Evolutionary conservation across 2,888 invertebrate genomes (phyloP).

Genomic region (Tiphia femorata): DNA sequence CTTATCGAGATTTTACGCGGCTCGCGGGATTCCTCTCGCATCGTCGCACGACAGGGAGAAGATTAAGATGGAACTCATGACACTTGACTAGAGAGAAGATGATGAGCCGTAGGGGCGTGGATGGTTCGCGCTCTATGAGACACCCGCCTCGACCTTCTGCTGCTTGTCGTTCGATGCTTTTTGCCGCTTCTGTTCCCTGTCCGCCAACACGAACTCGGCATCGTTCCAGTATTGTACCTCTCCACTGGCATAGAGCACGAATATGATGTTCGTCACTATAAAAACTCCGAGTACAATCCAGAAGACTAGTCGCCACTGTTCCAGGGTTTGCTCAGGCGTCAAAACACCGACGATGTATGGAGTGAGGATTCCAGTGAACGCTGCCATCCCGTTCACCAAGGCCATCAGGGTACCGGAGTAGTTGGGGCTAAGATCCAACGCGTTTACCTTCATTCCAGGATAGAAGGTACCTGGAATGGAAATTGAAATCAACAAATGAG

Average conservation of each 20-base stretch:
- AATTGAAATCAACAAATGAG: not conserved
- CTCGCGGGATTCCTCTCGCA: no score
- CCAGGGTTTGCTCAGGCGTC: slow-evolving; percentile 65
- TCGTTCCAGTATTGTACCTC: slow-evolving; percentile 85
- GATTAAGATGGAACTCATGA: no score
- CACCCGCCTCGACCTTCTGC: no score
- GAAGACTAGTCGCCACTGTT: slow-evolving; percentile 84
- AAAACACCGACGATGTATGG: slow-evolving; percentile 78
- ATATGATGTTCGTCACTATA: slow-evolving; percentile 77
- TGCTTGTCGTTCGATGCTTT: slow-evolving; percentile 3
- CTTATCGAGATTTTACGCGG: no score
- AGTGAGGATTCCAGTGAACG: slow-evolving; percentile 79
- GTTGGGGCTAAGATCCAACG: slow-evolving; percentile 69
- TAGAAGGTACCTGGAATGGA: slow-evolving; percentile 65
- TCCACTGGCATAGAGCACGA: slow-evolving; percentile 79
- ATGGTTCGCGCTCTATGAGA: no score
- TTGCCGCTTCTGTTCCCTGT: slow-evolving; percentile 35
- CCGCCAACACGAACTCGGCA: slow-evolving; percentile 62
- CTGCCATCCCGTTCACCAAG: slow-evolving; percentile 75
- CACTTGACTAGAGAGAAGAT: no score
- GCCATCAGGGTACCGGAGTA: slow-evolving; percentile 71
- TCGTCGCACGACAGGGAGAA: no score
- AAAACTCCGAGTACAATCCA: slow-evolving; percentile 83
- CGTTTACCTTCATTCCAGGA: slow-evolving; percentile 71
- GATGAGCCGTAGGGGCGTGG: no score